Conservation (phyloP, 2,113 vertebrate species). For the Prunella fulvescens region DNA sequence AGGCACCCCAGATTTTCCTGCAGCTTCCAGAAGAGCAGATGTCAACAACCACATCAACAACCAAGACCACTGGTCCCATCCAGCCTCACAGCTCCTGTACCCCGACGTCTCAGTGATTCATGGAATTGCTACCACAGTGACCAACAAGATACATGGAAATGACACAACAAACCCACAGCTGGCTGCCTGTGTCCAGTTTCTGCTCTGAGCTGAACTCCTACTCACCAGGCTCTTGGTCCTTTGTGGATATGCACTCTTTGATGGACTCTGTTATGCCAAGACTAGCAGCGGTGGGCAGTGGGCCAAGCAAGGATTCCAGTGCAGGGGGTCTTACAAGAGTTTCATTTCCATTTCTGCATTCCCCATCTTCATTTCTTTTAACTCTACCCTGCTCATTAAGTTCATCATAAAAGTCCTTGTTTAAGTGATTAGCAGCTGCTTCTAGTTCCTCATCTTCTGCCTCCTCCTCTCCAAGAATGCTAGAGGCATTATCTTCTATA, state of each 20-base stretch:
- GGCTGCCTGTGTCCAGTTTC: not conserved
- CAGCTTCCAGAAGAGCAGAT: not conserved
- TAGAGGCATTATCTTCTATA: slow-evolving; percentile 65
- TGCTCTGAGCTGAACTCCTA: not conserved
- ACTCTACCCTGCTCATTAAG: slow-evolving; percentile 70
- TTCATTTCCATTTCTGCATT: not conserved
- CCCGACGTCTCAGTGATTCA: accelerated
- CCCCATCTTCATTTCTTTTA: not conserved
- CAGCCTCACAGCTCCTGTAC: not conserved
- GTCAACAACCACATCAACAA: not conserved
- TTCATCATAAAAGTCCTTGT: slow-evolving; percentile 80
- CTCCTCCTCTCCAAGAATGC: slow-evolving; percentile 78
- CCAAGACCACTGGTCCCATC: not conserved
- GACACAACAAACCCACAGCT: not conserved
- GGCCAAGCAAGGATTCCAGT: slow-evolving; percentile 85
- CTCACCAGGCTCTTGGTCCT: slow-evolving; percentile 82
- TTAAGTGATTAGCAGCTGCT: slow-evolving; percentile 87
- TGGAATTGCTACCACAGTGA: not conserved
- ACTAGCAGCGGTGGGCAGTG: slow-evolving; percentile 86
- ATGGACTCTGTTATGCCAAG: slow-evolving; percentile 88
- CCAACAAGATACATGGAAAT: not conserved
- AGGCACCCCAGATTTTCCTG: not conserved
- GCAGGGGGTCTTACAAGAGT: slow-evolving; percentile 61
- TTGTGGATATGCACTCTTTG: slow-evolving; percentile 71
- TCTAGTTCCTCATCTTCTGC: slow-evolving; percentile 84